These are phyloP conservation scores for Acomys russatus DNA, from an alignment of 2,797 vertebrate genomes.

Conservation along the genomic window DNA sequence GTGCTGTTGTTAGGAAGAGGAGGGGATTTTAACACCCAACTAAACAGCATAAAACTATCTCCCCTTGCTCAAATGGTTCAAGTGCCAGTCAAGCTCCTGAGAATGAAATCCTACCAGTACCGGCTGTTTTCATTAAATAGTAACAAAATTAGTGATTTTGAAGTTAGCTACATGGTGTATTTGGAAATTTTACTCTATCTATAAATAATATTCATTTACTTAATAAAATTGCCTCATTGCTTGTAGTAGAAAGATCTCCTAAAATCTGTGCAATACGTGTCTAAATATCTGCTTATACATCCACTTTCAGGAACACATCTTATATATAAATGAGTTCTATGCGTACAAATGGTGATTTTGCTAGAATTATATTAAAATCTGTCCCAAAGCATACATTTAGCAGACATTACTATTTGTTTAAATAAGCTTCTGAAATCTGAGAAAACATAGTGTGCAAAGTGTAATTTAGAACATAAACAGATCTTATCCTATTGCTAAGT, in stretches of 20 bases:
- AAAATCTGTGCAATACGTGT: slow-evolving; percentile 12
- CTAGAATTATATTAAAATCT: slow-evolving; percentile 72
- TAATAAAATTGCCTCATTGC: slow-evolving; percentile 18
- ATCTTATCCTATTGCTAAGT: slow-evolving; percentile 64
- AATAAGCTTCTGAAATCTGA: slow-evolving; percentile 70
- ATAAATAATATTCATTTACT: slow-evolving; percentile 34
- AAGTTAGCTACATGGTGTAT: slow-evolving; percentile 56
- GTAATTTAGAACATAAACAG: slow-evolving; percentile 62
- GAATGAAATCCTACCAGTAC: slow-evolving; percentile 21
- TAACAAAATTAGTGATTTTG: slow-evolving; percentile 66
- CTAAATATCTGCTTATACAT: slow-evolving; percentile 8
- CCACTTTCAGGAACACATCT: slow-evolving; percentile 34
- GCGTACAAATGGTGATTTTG: slow-evolving; percentile 53
- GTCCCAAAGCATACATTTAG: slow-evolving; percentile 65
- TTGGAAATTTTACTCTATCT: slow-evolving; percentile 51
- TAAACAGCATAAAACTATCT: not conserved
- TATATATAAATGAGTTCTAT: slow-evolving; percentile 39
- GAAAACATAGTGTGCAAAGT: slow-evolving; percentile 49
- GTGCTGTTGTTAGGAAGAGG: not conserved
- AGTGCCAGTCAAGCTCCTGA: not conserved
- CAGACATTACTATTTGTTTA: slow-evolving; percentile 77
- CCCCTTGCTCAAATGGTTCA: not conserved
- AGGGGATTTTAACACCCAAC: too few relatives aligned
- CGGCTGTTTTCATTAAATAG: slow-evolving; percentile 65
- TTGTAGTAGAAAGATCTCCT: slow-evolving; percentile 35